phyloP scores from a whole-genome alignment of 2,888 invertebrate genomes.

The Phlogophora meticulosa region DNA sequence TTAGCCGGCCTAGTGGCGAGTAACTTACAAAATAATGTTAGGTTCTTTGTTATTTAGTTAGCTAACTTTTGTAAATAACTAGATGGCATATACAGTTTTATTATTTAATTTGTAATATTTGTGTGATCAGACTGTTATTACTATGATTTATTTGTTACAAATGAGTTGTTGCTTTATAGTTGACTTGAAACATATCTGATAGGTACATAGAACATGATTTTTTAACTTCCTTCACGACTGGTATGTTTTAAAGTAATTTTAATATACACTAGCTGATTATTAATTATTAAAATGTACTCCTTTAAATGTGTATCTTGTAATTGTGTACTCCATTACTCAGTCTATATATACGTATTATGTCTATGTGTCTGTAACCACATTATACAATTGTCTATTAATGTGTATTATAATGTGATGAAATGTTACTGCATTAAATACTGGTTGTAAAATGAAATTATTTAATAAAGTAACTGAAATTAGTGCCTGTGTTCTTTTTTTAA shows the following conservation, averaged over 20 bases:
- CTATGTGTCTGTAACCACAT: constrained; percentile 87
- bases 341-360: constrained; percentile 78
- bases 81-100: constrained; percentile 88
- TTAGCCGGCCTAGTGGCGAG: constrained; percentile 82
- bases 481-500: constrained; percentile 1
- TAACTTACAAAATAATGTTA: constrained; percentile 86
- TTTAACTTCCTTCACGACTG: constrained; percentile 76
- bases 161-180: constrained; percentile 88
- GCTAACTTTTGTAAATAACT: constrained; percentile 91
- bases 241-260: constrained; percentile 76
- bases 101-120: constrained; percentile 90
- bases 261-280: constrained; percentile 72
- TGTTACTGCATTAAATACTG: constrained; percentile 89
- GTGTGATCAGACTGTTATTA: constrained; percentile 91
- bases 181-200: constrained; percentile 88
- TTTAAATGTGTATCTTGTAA: constrained; percentile 74
- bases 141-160: constrained; percentile 90
- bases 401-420: constrained; percentile 88
- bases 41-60: constrained; percentile 91
- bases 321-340: constrained; percentile 79
- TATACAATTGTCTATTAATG: constrained; percentile 80
- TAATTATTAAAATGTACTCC: constrained; percentile 74
- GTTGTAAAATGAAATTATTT: constrained; percentile 90
- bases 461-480: constrained; percentile 88
- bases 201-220: constrained; percentile 75